Evolutionary conservation across 1,140 invertebrate species (phyloP), one percentile per base, ranked within the genome.

Genomic region (Drosophila lacteicornis): DNA sequence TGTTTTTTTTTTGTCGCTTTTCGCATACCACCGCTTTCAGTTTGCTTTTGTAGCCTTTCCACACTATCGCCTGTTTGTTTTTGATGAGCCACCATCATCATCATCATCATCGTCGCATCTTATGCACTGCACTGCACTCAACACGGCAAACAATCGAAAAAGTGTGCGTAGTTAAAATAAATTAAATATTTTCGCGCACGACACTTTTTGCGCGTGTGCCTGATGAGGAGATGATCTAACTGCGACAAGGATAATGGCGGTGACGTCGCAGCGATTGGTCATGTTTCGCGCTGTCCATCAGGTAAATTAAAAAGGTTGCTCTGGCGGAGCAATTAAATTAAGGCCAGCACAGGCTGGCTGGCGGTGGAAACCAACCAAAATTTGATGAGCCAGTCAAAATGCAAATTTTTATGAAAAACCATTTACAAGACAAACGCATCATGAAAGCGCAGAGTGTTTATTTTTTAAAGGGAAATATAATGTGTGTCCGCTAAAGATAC

Each of bases 311-410:
- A 78, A 78, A 69, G 33, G 40, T 50, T 56, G 53, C 53, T 49
- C 49, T 38, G 19, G 30, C 63, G 27, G 45, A 27, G 65, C 75
- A 78, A 78, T 78, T 78, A 61, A 75, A 76, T 76, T 66, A 75
- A 49, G 33, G 40, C 46, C 46, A 1, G 22, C 5, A 11, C 27
- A 30, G 27, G 27, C 45, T 2, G 17, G 4, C 2, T 36, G 46
- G 22, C 5, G 11, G 33, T 36, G 30, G 22, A 43, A 58, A 57
- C 50, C 19, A 49, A 30, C 15, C 42, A 33, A 15, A 61, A 63
- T 51, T 17, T 75, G 75, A 78, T 78, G 75, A 78, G 74, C 56
- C 63, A 25, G 75, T 61, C 49, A 78, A 78, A 77, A 78, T 78
- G 75, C 38, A 78, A 78, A 78, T 78, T 60, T 65, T 30, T 25